Base-by-base conservation (phyloP, 2,113 vertebrate species). In the Notechis scutatus region DNA sequence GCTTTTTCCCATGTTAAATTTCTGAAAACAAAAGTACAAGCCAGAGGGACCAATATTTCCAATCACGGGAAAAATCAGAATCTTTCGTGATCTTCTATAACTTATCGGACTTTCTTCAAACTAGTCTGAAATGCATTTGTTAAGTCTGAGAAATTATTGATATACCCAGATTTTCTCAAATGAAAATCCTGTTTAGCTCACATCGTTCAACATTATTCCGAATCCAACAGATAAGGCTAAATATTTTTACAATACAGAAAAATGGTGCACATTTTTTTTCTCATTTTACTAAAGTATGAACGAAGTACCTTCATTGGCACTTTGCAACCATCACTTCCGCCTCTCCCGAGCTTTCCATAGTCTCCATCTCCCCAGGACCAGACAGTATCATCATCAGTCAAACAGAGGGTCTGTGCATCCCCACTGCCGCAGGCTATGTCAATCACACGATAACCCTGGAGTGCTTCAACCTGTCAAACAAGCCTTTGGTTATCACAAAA, bases 291-390 rank as follows among this genome's bases (percentile, higher is more conserved):
- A 23, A 57, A 92, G 61, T 47, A 24, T 47, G 89, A 6, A 21
- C 6, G 23, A 86, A 94, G 92, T 98, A 99, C 99, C 98, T 99
- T 99, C 99, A 99, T 99, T 52, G 99, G 99, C 90, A 99, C 98
- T 98, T 99, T 99, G 94, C 99, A 99, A 94, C 99, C 99, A 26
- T 99, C 99, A 10, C 99, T 99, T 94, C 99, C 99, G 88, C 99
- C 99, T 86, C 99, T 97, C 87, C 99, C 99, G 91, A 99, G 97
- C 96, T 99, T 99, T 96, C 99, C 99, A 0, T 99, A 99, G 96
- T 99, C 99, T 74, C 99, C 99, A 56, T 99, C 99, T 20, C 99
- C 99, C 99, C 99, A 99, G 69, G 99, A 99, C 99, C 99, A 99
- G 86, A 99, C 99, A 50, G 98, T 99, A 96, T 99, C 99, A 91